Conservation (phyloP, 2,113 vertebrate species). For the Actenoides hombroni region DNA sequence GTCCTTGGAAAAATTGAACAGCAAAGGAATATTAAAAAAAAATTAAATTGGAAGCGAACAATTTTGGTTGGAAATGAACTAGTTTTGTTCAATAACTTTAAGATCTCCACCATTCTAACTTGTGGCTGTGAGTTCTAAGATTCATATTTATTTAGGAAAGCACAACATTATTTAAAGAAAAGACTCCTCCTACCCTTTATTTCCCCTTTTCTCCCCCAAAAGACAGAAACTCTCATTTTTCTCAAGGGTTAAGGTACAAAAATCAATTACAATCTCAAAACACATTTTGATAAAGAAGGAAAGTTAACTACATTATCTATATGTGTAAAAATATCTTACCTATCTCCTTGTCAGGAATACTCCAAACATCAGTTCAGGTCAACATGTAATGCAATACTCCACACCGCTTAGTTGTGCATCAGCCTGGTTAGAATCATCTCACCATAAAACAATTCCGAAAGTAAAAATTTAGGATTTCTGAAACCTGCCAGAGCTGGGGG, state of each 20-base stretch:
- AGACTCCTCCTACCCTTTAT: neutral
- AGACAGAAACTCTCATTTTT: neutral
- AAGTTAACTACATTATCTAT: neutral
- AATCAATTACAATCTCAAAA: neutral
- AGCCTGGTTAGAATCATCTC: neutral
- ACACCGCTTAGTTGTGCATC: neutral
- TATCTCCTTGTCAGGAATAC: neutral
- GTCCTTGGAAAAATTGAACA: neutral
- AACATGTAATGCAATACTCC: neutral
- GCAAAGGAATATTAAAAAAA: neutral
- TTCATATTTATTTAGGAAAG: neutral
- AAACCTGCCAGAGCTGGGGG: neutral
- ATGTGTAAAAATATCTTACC: neutral
- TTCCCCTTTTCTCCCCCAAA: neutral
- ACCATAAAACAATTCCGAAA: neutral
- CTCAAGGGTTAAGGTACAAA: neutral
- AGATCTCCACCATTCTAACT: too few relatives aligned
- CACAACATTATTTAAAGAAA: neutral
- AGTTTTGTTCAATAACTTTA: neutral
- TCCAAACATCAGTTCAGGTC: neutral
- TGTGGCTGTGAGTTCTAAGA: too few relatives aligned
- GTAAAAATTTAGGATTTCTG: neutral
- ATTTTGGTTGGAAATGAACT: neutral
- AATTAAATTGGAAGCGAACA: neutral
- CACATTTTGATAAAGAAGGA: neutral